Evolutionary conservation across 2,797 vertebrate genomes (phyloP).

Genomic region (Anguilla anguilla): DNA sequence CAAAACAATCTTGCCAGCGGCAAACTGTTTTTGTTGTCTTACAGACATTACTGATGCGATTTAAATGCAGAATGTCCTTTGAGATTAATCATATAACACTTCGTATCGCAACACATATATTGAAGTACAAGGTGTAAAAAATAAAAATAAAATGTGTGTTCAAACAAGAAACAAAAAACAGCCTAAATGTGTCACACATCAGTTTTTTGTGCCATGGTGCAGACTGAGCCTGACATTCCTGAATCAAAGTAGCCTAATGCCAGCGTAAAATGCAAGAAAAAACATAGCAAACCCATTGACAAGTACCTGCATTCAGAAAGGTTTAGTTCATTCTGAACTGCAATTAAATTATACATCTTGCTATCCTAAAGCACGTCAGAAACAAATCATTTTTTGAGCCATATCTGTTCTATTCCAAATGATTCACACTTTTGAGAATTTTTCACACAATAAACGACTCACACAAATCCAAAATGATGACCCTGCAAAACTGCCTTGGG

Average conservation of each 20-base stretch:
- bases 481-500: not conserved
- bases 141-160: not conserved
- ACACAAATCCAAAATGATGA: not conserved
- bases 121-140: not conserved
- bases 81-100: not conserved
- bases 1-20: constrained; percentile 47
- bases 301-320: not conserved
- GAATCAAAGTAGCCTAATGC: not conserved
- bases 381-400: not conserved
- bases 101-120: not conserved
- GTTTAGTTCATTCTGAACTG: constrained; percentile 3
- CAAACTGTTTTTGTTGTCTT: constrained; percentile 50
- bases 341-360: not conserved
- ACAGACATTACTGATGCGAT: constrained; percentile 35
- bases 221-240: not conserved
- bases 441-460: not conserved
- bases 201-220: not conserved
- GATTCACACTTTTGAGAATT: not conserved
- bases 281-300: not conserved
- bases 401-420: not conserved
- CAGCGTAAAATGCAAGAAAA: not conserved
- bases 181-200: not conserved
- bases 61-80: constrained; percentile 28
- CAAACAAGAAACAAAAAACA: not conserved
- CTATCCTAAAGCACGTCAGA: not conserved